A percentile compares a stretch with the other conserved stretches of the same genome.
Conservation (phyloP, 2,888 invertebrate genomes). For the Cremastinae sp. region DNA sequence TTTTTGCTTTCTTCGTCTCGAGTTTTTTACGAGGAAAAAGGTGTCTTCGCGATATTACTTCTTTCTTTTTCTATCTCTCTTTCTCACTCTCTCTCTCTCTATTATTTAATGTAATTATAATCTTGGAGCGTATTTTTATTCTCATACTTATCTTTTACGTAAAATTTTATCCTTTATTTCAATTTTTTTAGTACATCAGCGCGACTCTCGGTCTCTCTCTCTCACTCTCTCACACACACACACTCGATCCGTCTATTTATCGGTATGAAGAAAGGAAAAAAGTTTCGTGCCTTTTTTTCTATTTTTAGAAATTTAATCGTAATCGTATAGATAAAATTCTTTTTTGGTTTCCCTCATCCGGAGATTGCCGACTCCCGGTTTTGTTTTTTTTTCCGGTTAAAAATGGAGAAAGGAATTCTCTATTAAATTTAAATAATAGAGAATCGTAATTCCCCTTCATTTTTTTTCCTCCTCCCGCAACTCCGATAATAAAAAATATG, state of each 20-base stretch:
- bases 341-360: background rate
- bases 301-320: too few relatives aligned
- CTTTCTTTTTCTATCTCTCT: too few relatives aligned
- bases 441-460: too few relatives aligned
- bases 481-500: slow-evolving; percentile 53
- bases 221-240: too few relatives aligned
- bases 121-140: slow-evolving; percentile 22
- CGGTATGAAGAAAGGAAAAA: too few relatives aligned
- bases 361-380: background rate
- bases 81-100: too few relatives aligned
- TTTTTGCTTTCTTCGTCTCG: too few relatives aligned
- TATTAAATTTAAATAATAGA: background rate
- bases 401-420: background rate
- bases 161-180: slow-evolving; percentile 5
- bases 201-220: background rate
- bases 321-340: background rate
- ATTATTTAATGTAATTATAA: background rate
- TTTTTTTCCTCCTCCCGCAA: background rate
- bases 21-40: too few relatives aligned
- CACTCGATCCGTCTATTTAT: too few relatives aligned
- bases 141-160: background rate
- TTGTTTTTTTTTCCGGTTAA: slow-evolving; percentile 5
- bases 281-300: background rate
- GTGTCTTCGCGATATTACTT: too few relatives aligned
- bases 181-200: background rate